Evolutionary conservation across 1,140 invertebrate species (phyloP).

Genomic region (Zaprionus inermis): DNA sequence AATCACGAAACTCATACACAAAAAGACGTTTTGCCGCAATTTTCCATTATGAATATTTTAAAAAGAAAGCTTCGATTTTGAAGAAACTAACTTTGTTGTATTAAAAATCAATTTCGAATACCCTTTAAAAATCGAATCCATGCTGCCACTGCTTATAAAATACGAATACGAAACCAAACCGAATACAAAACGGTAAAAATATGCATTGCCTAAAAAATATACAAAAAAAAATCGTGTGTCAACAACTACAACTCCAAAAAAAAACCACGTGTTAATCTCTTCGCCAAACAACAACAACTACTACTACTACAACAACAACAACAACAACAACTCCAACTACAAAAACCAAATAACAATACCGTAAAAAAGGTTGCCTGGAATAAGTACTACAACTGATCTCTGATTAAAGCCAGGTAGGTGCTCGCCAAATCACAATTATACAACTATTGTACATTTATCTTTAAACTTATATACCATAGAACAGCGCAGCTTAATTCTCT

Average conservation of each 20-base stretch:
- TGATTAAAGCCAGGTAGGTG: slow-evolving; percentile 82
- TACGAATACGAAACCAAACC: slow-evolving; percentile 30
- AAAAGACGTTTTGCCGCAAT: slow-evolving; percentile 66
- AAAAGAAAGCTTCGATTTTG: slow-evolving; percentile 48
- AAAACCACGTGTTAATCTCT: slow-evolving; percentile 81
- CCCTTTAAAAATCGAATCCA: slow-evolving; percentile 66
- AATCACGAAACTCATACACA: slow-evolving; percentile 26
- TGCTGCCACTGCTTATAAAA: slow-evolving; percentile 72
- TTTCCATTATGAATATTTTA: slow-evolving; percentile 66
- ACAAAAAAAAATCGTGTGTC: slow-evolving; percentile 57
- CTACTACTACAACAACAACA: slow-evolving; percentile 36
- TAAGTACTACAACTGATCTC: slow-evolving; percentile 84
- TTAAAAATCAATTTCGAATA: slow-evolving; percentile 63
- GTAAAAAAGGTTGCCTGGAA: slow-evolving; percentile 84
- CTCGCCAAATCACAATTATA: slow-evolving; percentile 37
- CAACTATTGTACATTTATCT: slow-evolving; percentile 10
- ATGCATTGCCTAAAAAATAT: slow-evolving; percentile 53
- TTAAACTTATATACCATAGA: slow-evolving; percentile 13
- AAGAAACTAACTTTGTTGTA: slow-evolving; percentile 61
- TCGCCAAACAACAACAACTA: slow-evolving; percentile 64
- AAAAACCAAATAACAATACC: slow-evolving; percentile 55
- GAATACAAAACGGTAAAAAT: slow-evolving; percentile 11
- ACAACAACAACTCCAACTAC: slow-evolving; percentile 38
- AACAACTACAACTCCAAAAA: slow-evolving; percentile 76
- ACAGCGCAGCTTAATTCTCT: not conserved